Conservation (phyloP, 1,140 invertebrate genomes). For the Leptopilina boulardi region DNA sequence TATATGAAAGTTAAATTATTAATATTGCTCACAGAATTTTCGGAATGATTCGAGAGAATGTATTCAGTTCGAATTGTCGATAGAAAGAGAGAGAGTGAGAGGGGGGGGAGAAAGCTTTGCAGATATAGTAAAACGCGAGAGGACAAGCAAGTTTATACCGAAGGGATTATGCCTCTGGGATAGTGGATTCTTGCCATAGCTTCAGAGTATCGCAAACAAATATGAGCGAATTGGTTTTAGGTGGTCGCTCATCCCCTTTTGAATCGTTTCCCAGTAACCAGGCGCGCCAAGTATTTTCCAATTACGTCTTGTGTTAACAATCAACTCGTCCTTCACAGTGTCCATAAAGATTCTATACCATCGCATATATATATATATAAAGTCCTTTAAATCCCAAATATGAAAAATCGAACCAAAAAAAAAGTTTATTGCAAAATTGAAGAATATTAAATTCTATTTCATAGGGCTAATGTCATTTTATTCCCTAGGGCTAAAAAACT, state of each 20-base stretch:
- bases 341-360: no score
- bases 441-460: no score
- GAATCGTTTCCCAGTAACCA: conserved; percentile 35
- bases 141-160: conserved; percentile 55
- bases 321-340: conserved; percentile 44
- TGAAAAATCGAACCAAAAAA: no score
- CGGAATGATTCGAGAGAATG: no score
- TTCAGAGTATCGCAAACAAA: conserved; percentile 55
- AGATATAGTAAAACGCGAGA: conserved; percentile 51
- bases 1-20: no score
- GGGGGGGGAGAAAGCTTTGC: no score
- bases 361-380: background rate
- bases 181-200: conserved; percentile 61
- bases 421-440: no score
- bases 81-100: no score
- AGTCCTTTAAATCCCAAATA: no score
- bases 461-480: no score
- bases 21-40: no score
- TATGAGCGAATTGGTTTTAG: conserved; percentile 47
- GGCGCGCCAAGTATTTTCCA: conserved; percentile 64
- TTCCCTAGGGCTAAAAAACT: no score
- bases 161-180: conserved; percentile 53
- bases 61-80: conserved; percentile 42
- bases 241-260: background rate
- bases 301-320: conserved; percentile 66